A percentile compares a stretch with the other conserved stretches of the same genome.
Conservation (phyloP, 2,797 vertebrate genomes). For the Pterois miles region DNA sequence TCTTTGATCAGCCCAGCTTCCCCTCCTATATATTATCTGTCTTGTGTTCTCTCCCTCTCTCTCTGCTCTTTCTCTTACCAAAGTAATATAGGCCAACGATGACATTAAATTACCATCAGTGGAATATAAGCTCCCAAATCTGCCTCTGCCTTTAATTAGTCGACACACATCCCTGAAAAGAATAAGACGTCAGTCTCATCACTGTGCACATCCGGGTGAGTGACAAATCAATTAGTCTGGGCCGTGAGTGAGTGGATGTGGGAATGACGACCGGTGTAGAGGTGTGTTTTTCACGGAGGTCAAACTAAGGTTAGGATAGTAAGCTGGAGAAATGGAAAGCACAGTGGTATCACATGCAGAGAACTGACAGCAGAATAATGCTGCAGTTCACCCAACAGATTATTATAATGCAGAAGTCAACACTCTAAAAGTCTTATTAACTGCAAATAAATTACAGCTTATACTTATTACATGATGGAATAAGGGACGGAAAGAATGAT, state of each 20-base stretch:
- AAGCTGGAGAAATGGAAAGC: constrained; percentile 1
- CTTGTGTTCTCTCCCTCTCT: background rate
- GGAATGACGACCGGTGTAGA: constrained; percentile 1
- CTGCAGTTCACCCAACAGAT: background rate
- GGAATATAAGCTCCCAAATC: constrained; percentile 41
- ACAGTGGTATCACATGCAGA: background rate
- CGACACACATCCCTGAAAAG: constrained; percentile 35
- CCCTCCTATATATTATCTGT: constrained; percentile 25
- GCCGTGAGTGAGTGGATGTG: constrained; percentile 13
- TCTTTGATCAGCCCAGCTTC: constrained; percentile 44
- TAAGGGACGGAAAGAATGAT: background rate
- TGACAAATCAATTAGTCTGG: constrained; percentile 44
- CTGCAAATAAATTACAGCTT: background rate
- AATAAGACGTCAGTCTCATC: constrained; percentile 42
- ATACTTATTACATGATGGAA: background rate
- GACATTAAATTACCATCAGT: constrained; percentile 48
- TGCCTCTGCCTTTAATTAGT: constrained; percentile 52
- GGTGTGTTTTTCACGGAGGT: constrained; percentile 23
- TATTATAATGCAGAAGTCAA: background rate
- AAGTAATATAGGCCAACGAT: constrained; percentile 55
- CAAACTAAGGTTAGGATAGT: constrained; percentile 24
- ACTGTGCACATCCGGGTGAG: constrained; percentile 9
- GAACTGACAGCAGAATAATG: background rate
- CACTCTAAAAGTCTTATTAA: background rate
- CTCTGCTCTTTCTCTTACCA: background rate